Evolutionary conservation across 1,140 invertebrate species (phyloP).

Genomic region (Leptinotarsa undecemlineata): DNA sequence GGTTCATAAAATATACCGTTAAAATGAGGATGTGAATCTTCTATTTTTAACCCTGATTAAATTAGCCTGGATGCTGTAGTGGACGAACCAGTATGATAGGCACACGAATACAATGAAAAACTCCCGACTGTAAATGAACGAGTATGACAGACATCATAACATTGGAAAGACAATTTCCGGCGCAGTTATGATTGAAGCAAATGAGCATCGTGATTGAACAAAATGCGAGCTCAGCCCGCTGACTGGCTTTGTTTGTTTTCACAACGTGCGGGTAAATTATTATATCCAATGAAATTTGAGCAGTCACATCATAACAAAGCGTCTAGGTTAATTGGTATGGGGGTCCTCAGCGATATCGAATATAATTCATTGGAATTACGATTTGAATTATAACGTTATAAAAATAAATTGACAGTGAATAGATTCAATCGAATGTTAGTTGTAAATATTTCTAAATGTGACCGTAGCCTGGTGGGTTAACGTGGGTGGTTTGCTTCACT

Average conservation of each 20-base stretch:
- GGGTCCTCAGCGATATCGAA: background rate
- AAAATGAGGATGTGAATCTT: no score
- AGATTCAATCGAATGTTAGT: no score
- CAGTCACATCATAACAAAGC: constrained; percentile 33
- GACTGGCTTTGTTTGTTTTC: constrained; percentile 27
- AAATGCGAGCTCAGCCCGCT: constrained; percentile 21
- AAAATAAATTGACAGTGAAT: background rate
- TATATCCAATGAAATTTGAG: constrained; percentile 41
- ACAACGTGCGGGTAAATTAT: constrained; percentile 40
- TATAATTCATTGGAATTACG: background rate
- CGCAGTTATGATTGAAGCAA: constrained; percentile 38
- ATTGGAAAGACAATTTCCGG: constrained; percentile 36
- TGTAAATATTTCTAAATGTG: no score
- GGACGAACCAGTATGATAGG: background rate
- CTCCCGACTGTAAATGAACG: background rate
- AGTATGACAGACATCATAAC: constrained; percentile 28
- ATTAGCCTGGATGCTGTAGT: background rate
- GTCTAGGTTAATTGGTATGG: constrained; percentile 15
- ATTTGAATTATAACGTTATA: background rate
- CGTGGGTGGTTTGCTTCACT: no score
- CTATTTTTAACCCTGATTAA: no score
- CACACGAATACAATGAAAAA: constrained; percentile 16
- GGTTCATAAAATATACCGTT: no score
- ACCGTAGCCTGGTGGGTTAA: no score
- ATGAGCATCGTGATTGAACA: constrained; percentile 33